Conservation (phyloP, 2,888 invertebrate genomes). For the Malthinus flaveolus region DNA sequence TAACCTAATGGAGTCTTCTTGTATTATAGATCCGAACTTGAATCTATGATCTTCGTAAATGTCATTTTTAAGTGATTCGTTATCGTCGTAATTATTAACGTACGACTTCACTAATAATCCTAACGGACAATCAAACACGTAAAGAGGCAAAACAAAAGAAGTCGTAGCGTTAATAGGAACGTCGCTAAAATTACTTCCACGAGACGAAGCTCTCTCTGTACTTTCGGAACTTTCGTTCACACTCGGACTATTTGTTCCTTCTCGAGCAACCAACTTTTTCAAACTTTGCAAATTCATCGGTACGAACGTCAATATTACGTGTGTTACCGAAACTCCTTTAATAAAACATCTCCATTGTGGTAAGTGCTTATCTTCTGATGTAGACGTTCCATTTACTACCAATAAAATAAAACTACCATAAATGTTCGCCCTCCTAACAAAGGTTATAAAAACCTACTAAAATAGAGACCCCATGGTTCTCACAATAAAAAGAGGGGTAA, state of each 20-base stretch:
- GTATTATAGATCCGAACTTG: slow-evolving; percentile 50
- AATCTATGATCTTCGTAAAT: slow-evolving; percentile 60
- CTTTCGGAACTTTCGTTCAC: slow-evolving; percentile 41
- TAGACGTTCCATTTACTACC: neutral
- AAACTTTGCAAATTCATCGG: slow-evolving; percentile 64
- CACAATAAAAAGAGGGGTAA: too few species aligned
- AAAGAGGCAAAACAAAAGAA: slow-evolving; percentile 58
- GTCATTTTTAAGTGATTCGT: slow-evolving; percentile 48
- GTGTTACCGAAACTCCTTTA: slow-evolving; percentile 63
- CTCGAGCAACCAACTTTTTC: slow-evolving; percentile 39
- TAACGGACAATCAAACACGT: slow-evolving; percentile 69
- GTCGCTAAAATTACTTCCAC: slow-evolving; percentile 49
- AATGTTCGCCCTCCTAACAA: too few species aligned
- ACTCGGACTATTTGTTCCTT: slow-evolving; percentile 40
- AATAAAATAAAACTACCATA: too few species aligned
- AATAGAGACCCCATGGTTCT: too few species aligned
- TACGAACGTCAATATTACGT: slow-evolving; percentile 67
- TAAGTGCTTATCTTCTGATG: neutral
- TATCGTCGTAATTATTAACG: slow-evolving; percentile 40
- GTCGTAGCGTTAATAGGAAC: slow-evolving; percentile 46
- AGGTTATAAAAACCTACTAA: too few species aligned
- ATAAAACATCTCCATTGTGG: slow-evolving; percentile 69
- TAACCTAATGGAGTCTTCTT: slow-evolving; percentile 46
- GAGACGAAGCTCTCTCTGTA: slow-evolving; percentile 43
- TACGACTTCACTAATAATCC: slow-evolving; percentile 61